Conservation (phyloP, 2,888 invertebrate genomes). For the Leptinotarsa juncta region DNA sequence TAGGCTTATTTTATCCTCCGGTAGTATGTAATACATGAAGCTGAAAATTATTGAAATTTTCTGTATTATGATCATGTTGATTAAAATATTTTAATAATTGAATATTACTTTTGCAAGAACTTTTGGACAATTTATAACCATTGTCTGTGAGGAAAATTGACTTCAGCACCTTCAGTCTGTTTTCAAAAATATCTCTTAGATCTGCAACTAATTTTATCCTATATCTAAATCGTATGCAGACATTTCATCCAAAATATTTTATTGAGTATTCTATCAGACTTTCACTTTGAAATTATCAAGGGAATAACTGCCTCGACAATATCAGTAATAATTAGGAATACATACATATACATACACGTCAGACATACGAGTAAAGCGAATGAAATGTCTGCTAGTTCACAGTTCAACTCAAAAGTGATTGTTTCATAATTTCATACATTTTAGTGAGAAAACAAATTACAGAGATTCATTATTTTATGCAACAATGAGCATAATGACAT, state of each 20-base stretch:
- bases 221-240: not conserved
- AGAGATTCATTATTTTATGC: constrained; percentile 33
- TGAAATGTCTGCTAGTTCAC: constrained; percentile 6
- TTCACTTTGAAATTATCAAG: not conserved
- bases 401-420: not conserved
- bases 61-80: too few species aligned
- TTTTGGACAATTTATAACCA: too few species aligned
- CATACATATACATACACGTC: too few species aligned
- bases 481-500: constrained; percentile 50
- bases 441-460: constrained; percentile 17
- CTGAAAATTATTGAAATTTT: too few species aligned
- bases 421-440: constrained; percentile 9
- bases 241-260: constrained; percentile 5
- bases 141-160: not conserved
- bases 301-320: not conserved
- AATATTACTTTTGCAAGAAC: too few species aligned
- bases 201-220: not conserved
- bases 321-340: too few species aligned
- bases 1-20: too few species aligned
- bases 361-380: not conserved
- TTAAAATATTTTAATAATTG: too few species aligned
- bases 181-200: not conserved
- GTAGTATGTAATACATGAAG: too few species aligned
- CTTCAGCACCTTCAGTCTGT: too few species aligned
- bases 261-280: not conserved